Evolutionary conservation across 37 sponge, comb jelly and placozoan species (phyloP).

Genomic region (Halisarca cf. caerulea): DNA sequence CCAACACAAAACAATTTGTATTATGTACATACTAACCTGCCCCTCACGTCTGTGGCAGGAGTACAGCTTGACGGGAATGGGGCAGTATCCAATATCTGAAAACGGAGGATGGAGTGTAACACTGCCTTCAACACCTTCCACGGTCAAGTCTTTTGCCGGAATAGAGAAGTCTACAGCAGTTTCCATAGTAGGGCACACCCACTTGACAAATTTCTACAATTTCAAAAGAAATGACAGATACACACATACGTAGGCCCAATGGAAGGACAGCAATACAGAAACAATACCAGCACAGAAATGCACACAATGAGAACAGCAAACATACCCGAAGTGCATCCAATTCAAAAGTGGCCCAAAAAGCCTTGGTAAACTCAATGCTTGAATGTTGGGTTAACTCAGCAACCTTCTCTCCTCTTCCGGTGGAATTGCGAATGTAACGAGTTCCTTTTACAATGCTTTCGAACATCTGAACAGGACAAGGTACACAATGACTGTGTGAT

Average conservation of each 20-base stretch:
- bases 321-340: slow-evolving; percentile 54
- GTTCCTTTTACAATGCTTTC: slow-evolving; percentile 22
- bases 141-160: slow-evolving; percentile 43
- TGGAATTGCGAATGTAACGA: slow-evolving; percentile 49
- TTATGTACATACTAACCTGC: slow-evolving; percentile 57
- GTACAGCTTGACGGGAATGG: slow-evolving; percentile 48
- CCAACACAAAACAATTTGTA: too few species aligned
- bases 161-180: slow-evolving; percentile 21
- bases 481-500: too few species aligned
- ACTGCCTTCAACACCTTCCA: slow-evolving; percentile 14
- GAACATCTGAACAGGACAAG: neutral
- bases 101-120: slow-evolving; percentile 62
- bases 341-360: slow-evolving; percentile 84
- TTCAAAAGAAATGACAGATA: neutral
- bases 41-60: slow-evolving; percentile 62
- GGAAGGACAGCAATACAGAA: neutral
- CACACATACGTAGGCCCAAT: neutral
- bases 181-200: slow-evolving; percentile 38
- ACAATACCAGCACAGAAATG: too few species aligned
- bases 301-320: neutral
- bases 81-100: slow-evolving; percentile 50
- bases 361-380: slow-evolving; percentile 74
- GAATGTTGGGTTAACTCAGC: slow-evolving; percentile 65
- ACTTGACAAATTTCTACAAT: slow-evolving; percentile 42
- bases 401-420: slow-evolving; percentile 64